Evolutionary conservation across 2,113 vertebrate species (phyloP).

Genomic region (Odontophorus gujanensis): DNA sequence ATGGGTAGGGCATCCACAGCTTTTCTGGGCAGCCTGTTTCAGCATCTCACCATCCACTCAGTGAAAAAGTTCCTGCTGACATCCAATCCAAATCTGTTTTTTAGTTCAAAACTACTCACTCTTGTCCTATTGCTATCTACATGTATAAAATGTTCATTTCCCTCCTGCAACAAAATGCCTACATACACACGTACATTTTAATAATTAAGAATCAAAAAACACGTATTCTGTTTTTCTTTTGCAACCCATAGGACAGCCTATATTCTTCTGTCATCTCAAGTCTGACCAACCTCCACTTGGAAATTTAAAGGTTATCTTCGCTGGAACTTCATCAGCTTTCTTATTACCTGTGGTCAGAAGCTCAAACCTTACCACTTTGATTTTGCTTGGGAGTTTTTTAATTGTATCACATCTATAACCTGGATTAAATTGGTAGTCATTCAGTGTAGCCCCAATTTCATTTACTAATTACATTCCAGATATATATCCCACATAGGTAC

Average conservation of each 20-base stretch:
- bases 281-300: background rate
- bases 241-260: rapidly evolving
- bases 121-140: too few relatives aligned
- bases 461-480: constrained; percentile 6
- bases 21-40: too few relatives aligned
- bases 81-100: too few relatives aligned
- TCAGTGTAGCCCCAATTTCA: background rate
- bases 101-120: too few relatives aligned
- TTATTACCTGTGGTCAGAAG: background rate
- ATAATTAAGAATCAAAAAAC: too few relatives aligned
- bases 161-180: too few relatives aligned
- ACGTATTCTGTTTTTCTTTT: background rate
- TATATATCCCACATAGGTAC: background rate
- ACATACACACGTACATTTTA: too few relatives aligned
- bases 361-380: background rate
- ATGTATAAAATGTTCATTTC: too few relatives aligned
- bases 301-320: background rate
- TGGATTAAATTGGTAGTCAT: background rate
- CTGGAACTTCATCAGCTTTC: background rate
- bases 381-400: background rate
- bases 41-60: too few relatives aligned
- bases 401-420: background rate
- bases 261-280: background rate
- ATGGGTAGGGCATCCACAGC: too few relatives aligned
- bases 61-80: too few relatives aligned